Base-by-base conservation (phyloP, 1,140 invertebrate species). In the Drosophila teissieri region DNA sequence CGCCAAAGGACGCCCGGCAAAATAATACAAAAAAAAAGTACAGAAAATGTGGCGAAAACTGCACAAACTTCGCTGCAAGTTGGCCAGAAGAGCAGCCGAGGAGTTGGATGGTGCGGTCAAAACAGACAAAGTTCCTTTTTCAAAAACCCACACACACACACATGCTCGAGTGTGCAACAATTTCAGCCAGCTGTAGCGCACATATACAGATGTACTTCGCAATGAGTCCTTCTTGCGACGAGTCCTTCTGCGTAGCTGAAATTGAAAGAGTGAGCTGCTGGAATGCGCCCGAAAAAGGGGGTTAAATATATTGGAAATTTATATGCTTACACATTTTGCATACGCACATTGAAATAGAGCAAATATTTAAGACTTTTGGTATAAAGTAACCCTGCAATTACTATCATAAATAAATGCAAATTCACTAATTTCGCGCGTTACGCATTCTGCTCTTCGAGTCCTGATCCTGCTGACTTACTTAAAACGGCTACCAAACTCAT, bases 51-150 rank as follows among this genome's bases (percentile, higher is more conserved):
- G 36, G 19, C 60, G 40, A 40, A 57, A 75, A 63, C 58, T 53
- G 37, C 42, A 44, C 8, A 65, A 34, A 85, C 73, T 85, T 85
- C 74, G 58, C 61, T 57, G 44, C 60, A 85, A 86, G 82, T 85
- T 80, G 64, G 31, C 5, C 64, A 51, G 36, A 11, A 65, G 27
- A 34, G 64, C 60, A 44, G 37, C 27, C 24, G 19, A 19, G 27
- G 19, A 19, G 27, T 65, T 52, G 64, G 31, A 42, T 45, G 37
- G n/a, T 65, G 64, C 61, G 64, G 64, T 68, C 64, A 67, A 52
- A 68, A 53, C 31, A 36, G 64, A 49, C 52, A 70, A 70, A 70
- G 49, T 70, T 57, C 34, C 17, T 45, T 44, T 19, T 44, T 44
- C 8, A 48, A 70, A 36, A 36, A 24, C 14, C 39, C 31, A n/a